These are phyloP conservation scores for Kradibia gibbosae DNA, from an alignment of 1,140 invertebrate species.

Conservation along the genomic window DNA sequence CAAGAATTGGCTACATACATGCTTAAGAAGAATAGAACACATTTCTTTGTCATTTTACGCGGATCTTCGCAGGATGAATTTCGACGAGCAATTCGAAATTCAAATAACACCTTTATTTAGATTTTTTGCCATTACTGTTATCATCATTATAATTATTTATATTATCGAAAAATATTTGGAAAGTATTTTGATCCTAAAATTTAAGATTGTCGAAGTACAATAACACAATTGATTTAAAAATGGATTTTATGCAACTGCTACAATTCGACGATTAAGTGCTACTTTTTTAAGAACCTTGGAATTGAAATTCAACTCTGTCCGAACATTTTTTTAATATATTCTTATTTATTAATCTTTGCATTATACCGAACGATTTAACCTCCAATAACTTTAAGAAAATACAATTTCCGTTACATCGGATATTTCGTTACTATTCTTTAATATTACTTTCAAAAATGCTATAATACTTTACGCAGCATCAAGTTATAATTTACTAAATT, in stretches of 20 bases:
- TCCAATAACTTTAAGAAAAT: constrained; percentile 41
- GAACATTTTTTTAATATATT: constrained; percentile 51
- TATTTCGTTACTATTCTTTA: constrained; percentile 26
- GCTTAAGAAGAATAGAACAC: constrained; percentile 37
- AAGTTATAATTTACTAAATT: background rate
- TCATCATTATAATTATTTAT: constrained; percentile 18
- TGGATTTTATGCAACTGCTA: constrained; percentile 32
- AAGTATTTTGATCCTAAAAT: constrained; percentile 37
- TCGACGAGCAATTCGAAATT: constrained; percentile 7
- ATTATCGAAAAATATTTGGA: constrained; percentile 48
- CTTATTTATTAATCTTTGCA: constrained; percentile 46
- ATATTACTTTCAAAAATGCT: background rate
- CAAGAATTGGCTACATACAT: background rate
- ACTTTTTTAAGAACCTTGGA: constrained; percentile 13
- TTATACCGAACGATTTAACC: constrained; percentile 41
- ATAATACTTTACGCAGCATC: background rate
- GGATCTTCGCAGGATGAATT: constrained; percentile 31
- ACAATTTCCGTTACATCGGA: background rate
- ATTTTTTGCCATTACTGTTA: background rate
- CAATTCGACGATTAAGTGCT: constrained; percentile 12
- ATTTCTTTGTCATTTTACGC: constrained; percentile 24
- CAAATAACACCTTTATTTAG: background rate
- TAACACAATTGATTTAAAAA: constrained; percentile 37
- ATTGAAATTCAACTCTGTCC: constrained; percentile 45
- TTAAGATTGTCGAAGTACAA: constrained; percentile 47